Conservation (phyloP, 1,140 invertebrate species). For the Sycophila sp. region DNA sequence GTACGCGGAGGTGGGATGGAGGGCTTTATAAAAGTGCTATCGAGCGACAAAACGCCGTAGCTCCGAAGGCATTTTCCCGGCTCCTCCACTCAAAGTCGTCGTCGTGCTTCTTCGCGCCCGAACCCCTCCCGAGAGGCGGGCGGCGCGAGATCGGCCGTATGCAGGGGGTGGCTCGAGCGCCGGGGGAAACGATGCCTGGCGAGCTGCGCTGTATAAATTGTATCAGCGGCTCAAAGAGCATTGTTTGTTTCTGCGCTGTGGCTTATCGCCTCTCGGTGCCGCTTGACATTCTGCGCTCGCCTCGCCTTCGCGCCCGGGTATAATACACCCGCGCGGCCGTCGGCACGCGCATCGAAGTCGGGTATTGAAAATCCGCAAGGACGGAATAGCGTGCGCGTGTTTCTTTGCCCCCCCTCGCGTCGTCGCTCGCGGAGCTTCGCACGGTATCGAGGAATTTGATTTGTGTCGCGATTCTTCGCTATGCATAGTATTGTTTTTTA, state of each 20-base stretch:
- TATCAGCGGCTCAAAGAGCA: conserved; percentile 46
- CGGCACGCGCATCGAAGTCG: too few species aligned
- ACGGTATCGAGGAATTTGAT: too few species aligned
- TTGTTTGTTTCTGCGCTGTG: conserved; percentile 46
- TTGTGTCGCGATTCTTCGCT: too few species aligned
- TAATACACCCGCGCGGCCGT: too few species aligned
- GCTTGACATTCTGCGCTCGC: too few species aligned
- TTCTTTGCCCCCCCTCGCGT: too few species aligned
- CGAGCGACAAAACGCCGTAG: conserved; percentile 16
- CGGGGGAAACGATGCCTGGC: conserved; percentile 37
- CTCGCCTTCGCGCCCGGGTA: too few species aligned
- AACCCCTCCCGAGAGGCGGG: not conserved
- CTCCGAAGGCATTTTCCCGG: not conserved
- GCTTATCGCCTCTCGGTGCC: conserved; percentile 40
- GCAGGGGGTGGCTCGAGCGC: not conserved
- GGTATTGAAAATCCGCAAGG: not conserved
- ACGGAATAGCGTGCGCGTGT: too few species aligned
- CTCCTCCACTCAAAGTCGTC: not conserved
- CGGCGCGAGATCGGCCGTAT: not conserved
- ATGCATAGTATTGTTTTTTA: too few species aligned
- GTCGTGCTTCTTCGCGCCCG: not conserved
- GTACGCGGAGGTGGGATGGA: not conserved
- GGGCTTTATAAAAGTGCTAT: conserved; percentile 30
- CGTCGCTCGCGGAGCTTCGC: too few species aligned
- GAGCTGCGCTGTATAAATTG: conserved; percentile 35